Base-by-base conservation (phyloP, 1,140 invertebrate species). In the Polypedilum vanderplanki region DNA sequence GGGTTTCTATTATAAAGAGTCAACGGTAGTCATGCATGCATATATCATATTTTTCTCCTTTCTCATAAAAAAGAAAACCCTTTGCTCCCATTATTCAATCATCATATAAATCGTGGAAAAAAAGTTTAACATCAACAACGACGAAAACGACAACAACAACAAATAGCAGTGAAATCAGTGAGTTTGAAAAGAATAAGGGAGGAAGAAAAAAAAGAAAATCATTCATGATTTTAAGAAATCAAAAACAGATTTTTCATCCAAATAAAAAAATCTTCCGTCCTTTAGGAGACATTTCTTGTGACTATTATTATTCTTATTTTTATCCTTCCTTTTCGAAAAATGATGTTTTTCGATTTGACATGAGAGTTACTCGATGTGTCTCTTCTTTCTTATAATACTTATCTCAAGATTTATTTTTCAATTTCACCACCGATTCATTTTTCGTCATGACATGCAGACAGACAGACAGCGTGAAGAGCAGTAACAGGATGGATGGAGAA, bases 221-320 rank as follows among this genome's bases (percentile, higher is more conserved):
- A 70, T 22, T 70, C 65, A 70, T 70, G 65, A 70, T 22, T 70
- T 70, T 20, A 57, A 57, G 46, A 70, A 70, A 70, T 70, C 65
- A 70, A 70, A 70, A 70, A 70, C 65, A 70, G 65, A 70, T 70
- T 70, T 70, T 70, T 70, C 20, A 57, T 57, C 46, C n/a, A 57
- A 1, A 33, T 33, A 33, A 33, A 33, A n/a, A 57, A 57, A n/a
- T 46, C 41, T 46, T 46, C 41, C 41, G 46, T 12, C 46, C 46
- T 57, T 15, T 57, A 57, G 46, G 46, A 57, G 46, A 57, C 46
- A 57, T 57, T 57, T 57, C 46, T 57, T 57, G 24, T 3, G 24
- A 33, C 24, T 33, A 33, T 33, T 33, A 1, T 33, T 33, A 3
- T 33, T 33, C 24, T 33, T 33, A 1, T n/a, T 57, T 12, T 57